Base-by-base conservation (phyloP, 2,888 invertebrate genomes). In the Mythimna pallens region DNA sequence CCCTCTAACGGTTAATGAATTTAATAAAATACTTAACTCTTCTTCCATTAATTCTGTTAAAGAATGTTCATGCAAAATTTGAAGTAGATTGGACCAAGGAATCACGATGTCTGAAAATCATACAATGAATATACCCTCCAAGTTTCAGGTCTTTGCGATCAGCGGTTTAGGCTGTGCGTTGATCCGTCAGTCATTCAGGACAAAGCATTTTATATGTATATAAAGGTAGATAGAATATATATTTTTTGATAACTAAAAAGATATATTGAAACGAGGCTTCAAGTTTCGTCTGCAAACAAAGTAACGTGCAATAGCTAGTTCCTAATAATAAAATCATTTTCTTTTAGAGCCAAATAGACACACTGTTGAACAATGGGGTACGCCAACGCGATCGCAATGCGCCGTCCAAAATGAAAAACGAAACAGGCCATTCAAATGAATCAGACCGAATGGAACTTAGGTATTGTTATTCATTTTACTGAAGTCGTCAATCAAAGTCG, bases 341-440 rank as follows among this genome's bases (percentile, higher is more conserved):
- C 54, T 76, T 82, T 62, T 25, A 70, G 43, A 55, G 74, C 65
- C 72, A 80, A 82, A 85, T 75, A 78, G 71, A 80, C 72, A 73
- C 65, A 50, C 78, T 40, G 22, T 72, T 78, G 74, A 84, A 86
- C 80, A 83, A 80, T 70, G 34, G 75, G n/a, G 25, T 25, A 34
- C 34, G 65, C 40, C 17, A 59, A 64, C 63, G 5, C 12, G 76
- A 66, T 47, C 58, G 5, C 54, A 57, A 67, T 61, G 57, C 22
- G 63, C 10, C 59, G n/a, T 58, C 69, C 65, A 81, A 85, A 81
- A 81, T 85, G 74, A 73, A 72, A 65, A 71, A 65, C 58, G 71
- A 78, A 83, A 79, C 78, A 77, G 59, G 64, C 76, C 74, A 78
- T 62, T 77, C 8, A 80, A 77, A 77, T 80, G 80, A 80, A 77